Evolutionary conservation across 2,888 invertebrate species (phyloP), one percentile per base, ranked within the genome.

Genomic region (Neuroscelio doddi): DNA sequence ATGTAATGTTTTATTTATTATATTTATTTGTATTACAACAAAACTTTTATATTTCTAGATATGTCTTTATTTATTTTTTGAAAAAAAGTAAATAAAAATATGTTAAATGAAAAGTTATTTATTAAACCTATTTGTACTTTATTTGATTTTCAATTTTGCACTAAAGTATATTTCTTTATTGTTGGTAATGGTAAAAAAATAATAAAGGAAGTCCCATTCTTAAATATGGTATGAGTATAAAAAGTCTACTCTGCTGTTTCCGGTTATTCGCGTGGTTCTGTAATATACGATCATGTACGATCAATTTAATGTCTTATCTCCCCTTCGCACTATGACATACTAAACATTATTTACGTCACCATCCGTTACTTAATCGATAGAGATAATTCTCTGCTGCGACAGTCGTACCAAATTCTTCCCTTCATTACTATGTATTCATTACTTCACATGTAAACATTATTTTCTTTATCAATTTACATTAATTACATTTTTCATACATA

Each of bases 241-340:
- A 12, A 12, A 12, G 32, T 12, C 32, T 32, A 12, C 8, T 12
- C 32, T 32, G 32, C 8, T 12, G 12, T 44, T 24, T 42, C 21
- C 42, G 21, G 24, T 1, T 1, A 12, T 12, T 42, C 26, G 26
- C 42, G 12, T 26, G 24, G 26, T 12, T 42, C 10, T 12, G 10
- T 12, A 1, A 12, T 12, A 7, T 7, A 3, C 32, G 4, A 10
- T 32, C 32, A 26, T 12, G 42, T n/a, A n/a, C n/a, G n/a, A n/a
- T 42, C 24, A 24, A 42, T 42, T 42, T 26, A 12, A 24, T 42
- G 24, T 42, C 42, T 42, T 42, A 42, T 42, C 42, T 42, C 16
- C n/a, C 26, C 24, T 26, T 3, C 2, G 42, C 24, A 42, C 26
- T 7, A 14, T 12, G 42, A 42, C 26, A 42, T 42, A 10, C 10